Base-by-base conservation (phyloP, 53 echinoderm and acorn worm species). In the Mesocentrotus franciscanus region DNA sequence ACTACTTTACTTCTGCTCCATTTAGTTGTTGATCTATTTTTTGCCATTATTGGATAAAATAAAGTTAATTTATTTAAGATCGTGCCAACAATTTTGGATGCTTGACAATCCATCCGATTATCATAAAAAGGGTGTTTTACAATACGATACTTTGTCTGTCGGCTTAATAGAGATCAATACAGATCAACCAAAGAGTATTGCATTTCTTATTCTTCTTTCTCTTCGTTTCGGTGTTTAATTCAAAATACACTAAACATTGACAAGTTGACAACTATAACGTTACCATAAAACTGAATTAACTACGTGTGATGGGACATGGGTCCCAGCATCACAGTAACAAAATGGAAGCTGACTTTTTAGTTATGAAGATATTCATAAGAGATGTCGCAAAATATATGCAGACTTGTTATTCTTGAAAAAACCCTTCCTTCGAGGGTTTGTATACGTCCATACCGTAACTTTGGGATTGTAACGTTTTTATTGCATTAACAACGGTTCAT, bases 301-400 rank as follows among this genome's bases (percentile, higher is more conserved):
- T n/a, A 18, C 64, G 64, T 64, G 34, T 81, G 36, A 81, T 18
- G 81, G 16, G 42, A 81, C 81, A 81, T 81, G 81, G 81, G 81
- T 81, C 42, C 6, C 81, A 42, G 20, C 0, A 78, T 81, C 42
- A 0, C 81, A 42, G 20, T 3, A 78, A 32, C 14, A 13, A 16
- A 34, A 78, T n/a, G 78, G n/a, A 32, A 78, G 16, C 34, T 36
- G 81, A 36, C 17, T 81, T 30, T 76, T 49, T 49, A 49, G 6
- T 49, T 76, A 76, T 76, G 15, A 76, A 24, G 68, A 68, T 68
- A 68, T 68, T 68, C 24, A 26, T 24, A 7, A 68, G 5, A 68
- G 24, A 5, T 68, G 8, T 8, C 20, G 24, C 68, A 68, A 68
- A 49, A 49, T 49, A 49, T 49, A 49, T 49, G 49, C 49, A 49